phyloP scores from a whole-genome alignment of 1,140 invertebrate genomes.

The Planococcus citri region DNA sequence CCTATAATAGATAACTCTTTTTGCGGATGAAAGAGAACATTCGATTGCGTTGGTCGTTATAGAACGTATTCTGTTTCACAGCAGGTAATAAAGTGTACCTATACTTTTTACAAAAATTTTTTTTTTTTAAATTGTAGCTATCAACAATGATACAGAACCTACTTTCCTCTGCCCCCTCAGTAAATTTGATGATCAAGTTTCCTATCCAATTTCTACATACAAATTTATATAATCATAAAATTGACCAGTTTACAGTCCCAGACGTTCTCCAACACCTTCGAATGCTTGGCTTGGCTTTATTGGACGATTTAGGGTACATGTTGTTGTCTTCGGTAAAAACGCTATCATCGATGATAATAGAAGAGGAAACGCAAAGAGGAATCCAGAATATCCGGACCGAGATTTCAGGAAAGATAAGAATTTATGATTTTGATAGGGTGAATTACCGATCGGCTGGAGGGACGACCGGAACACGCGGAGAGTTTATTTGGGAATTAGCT shows the following conservation, averaged over 20 bases:
- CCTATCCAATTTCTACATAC: too few species aligned
- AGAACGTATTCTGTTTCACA: background rate
- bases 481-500: background rate
- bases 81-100: background rate
- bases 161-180: too few species aligned
- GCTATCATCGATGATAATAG: background rate
- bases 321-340: background rate
- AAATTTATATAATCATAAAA: too few species aligned
- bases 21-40: background rate
- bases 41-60: background rate
- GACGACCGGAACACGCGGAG: background rate
- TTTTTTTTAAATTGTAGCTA: too few species aligned
- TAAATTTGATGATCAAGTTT: too few species aligned
- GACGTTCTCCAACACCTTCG: too few species aligned
- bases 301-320: background rate
- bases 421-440: conserved; percentile 7
- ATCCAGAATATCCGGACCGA: conserved; percentile 1
- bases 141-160: too few species aligned
- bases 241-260: too few species aligned
- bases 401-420: conserved; percentile 7
- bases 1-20: conserved; percentile 2
- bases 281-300: too few species aligned
- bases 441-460: background rate
- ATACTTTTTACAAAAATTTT: too few species aligned
- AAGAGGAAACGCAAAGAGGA: conserved; percentile 2